A percentile compares a stretch with the other conserved stretches of the same genome.
Evolutionary conservation across 2,113 vertebrate genomes (phyloP).

Genomic region (Colossoma macropomum): DNA sequence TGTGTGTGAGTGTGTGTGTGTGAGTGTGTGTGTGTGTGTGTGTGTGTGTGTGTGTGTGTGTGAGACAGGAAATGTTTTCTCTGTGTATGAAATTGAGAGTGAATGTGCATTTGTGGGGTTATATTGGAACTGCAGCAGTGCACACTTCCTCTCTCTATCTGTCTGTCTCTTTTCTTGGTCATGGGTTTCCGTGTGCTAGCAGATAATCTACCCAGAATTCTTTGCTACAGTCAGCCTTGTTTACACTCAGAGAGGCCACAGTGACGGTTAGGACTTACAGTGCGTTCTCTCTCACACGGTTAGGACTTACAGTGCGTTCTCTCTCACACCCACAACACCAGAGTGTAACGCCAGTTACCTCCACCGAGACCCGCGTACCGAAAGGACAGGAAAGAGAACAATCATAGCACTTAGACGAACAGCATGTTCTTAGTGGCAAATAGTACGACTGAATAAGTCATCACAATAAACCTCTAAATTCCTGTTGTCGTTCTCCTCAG

Average conservation of each 20-base stretch:
- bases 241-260: background rate
- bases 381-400: background rate
- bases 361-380: background rate
- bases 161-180: background rate
- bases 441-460: too few relatives aligned
- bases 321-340: background rate
- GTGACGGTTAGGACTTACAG: too few relatives aligned
- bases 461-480: too few relatives aligned
- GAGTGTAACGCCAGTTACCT: background rate
- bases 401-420: background rate
- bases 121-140: background rate
- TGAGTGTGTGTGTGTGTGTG: slow-evolving; percentile 1
- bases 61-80: background rate
- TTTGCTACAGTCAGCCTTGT: too few relatives aligned
- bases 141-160: background rate
- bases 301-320: too few relatives aligned
- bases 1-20: background rate
- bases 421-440: background rate
- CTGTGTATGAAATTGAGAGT: too few relatives aligned
- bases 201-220: too few relatives aligned
- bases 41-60: background rate
- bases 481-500: too few relatives aligned
- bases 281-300: too few relatives aligned
- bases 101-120: too few relatives aligned
- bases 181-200: too few relatives aligned